Evolutionary conservation across 2,888 invertebrate species (phyloP).

Genomic region (Sphaerophoria rueppellii): DNA sequence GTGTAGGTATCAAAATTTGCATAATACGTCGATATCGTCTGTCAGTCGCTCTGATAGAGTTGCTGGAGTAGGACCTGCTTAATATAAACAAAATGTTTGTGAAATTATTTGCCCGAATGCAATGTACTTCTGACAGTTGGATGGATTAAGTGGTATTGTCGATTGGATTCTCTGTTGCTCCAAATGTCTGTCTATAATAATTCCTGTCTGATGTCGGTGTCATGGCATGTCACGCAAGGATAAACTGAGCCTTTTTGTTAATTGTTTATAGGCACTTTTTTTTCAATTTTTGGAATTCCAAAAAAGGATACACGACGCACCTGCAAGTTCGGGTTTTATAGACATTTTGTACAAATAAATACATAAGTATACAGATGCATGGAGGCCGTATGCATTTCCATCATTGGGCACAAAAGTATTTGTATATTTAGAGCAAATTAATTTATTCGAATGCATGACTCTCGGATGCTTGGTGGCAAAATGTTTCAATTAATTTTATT

Average conservation of each 20-base stretch:
- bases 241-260: constrained; percentile 28
- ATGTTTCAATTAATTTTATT: constrained; percentile 78
- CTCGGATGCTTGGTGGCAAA: constrained; percentile 72
- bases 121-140: constrained; percentile 49
- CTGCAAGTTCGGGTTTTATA: constrained; percentile 49
- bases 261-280: constrained; percentile 8
- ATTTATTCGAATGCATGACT: constrained; percentile 81
- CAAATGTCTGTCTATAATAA: constrained; percentile 1
- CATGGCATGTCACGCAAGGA: constrained; percentile 45
- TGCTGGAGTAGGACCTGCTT: constrained; percentile 30
- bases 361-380: neutral
- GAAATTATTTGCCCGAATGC: constrained; percentile 54
- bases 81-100: constrained; percentile 54
- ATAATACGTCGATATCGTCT: constrained; percentile 1
- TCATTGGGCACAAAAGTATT: constrained; percentile 63
- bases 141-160: constrained; percentile 55
- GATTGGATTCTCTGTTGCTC: neutral
- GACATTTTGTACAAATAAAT: constrained; percentile 21
- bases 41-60: too few relatives aligned
- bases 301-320: constrained; percentile 44
- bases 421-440: constrained; percentile 80
- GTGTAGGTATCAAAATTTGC: constrained; percentile 2
- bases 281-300: constrained; percentile 9
- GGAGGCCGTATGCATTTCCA: constrained; percentile 16
- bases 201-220: constrained; percentile 8